Evolutionary conservation across 2,888 invertebrate genomes (phyloP), one percentile per base, ranked within the genome.

Genomic region (Pyrgus malvae): DNA sequence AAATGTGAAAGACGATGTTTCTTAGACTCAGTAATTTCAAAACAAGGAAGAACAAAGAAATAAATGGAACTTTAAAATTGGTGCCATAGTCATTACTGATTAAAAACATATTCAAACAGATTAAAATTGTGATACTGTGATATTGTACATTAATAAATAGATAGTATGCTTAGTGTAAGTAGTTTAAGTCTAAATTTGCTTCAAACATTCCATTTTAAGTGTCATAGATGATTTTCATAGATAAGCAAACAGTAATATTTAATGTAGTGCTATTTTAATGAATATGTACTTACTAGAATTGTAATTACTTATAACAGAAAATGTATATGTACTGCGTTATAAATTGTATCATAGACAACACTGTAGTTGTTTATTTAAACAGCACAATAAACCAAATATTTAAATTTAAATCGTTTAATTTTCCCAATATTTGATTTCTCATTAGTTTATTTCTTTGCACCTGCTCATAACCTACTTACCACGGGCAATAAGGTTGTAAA

Each of bases 361-460:
- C 54, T 55, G 61, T 76, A 75, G 74, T 76, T 76, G 75, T 76
- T 77, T 75, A 75, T 74, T 74, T 70, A 70, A 74, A 73, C 74
- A 75, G 80, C 82, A 83, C 83, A 84, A 78, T 83, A 83, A 84
- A 84, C 83, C 84, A 84, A 84, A 84, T 81, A 76, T 63, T 67
- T 64, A 67, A 67, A 62, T 29, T 50, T 25, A 19, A 19, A 56
- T 44, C 31, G 49, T 53, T 40, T 53, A 53, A 46, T 53, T 53
- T 53, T 45, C 44, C 35, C 42, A 48, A 48, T 55, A 41, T 23
- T 55, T 41, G 54, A 35, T 48, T 41, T 41, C 38, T 25, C 11
- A n/a, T 12, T 17, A n/a, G 25, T 12, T 14, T 21, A 37, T 41
- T 51, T 40, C 33, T n/a, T 2, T 44, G 12, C 53, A 53, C 53